Evolutionary conservation across 2,888 invertebrate genomes (phyloP).

Genomic region (Ypsolopha scabrella): DNA sequence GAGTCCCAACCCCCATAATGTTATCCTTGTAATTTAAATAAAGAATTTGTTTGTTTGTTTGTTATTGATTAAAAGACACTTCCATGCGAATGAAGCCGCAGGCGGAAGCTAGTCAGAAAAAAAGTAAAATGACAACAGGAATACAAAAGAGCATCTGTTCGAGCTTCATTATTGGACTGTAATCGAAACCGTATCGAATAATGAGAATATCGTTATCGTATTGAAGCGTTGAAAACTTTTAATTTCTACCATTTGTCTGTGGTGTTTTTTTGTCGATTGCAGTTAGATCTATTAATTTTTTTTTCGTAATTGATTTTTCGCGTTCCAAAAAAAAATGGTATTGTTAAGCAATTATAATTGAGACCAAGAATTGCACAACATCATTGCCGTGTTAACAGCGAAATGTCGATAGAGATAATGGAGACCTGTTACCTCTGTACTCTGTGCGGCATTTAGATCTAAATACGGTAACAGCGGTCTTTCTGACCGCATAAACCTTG

Average conservation of each 20-base stretch:
- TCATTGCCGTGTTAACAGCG: not conserved
- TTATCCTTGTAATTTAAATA: too few species aligned
- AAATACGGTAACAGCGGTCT: not conserved
- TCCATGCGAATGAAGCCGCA: too few species aligned
- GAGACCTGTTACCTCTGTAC: not conserved
- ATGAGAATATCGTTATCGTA: not conserved
- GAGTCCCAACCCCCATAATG: too few species aligned
- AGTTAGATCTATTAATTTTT: not conserved
- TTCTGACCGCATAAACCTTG: not conserved
- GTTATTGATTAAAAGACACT: too few species aligned
- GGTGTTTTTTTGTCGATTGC: not conserved
- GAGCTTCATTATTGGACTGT: too few species aligned
- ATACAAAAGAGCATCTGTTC: too few species aligned
- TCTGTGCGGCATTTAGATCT: not conserved
- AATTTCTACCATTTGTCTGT: not conserved
- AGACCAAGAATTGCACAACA: not conserved
- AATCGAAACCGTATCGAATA: not conserved
- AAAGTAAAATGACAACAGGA: too few species aligned
- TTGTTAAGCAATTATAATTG: not conserved
- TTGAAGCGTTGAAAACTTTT: not conserved
- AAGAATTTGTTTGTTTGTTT: too few species aligned
- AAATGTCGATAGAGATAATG: not conserved
- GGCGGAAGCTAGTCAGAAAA: too few species aligned
- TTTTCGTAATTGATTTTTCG: not conserved
- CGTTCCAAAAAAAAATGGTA: not conserved